These are phyloP conservation scores for Glaucomys volans DNA, from an alignment of 2,113 vertebrate species.

Conservation along the genomic window DNA sequence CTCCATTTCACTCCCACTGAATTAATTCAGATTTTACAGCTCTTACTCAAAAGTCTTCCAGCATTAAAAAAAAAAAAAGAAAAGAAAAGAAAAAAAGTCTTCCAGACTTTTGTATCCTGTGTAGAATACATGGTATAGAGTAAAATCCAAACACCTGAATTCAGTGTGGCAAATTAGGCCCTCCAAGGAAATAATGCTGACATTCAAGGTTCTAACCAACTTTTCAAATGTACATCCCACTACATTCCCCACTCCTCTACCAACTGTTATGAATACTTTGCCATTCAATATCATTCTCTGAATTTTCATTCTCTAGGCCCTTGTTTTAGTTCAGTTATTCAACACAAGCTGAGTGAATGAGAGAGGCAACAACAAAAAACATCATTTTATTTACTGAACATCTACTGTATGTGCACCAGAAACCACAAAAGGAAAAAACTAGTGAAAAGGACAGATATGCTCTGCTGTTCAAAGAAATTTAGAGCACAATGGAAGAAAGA, in stretches of 20 bases:
- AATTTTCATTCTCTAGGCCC: background rate
- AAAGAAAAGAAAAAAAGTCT: background rate
- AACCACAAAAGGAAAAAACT: constrained; percentile 15
- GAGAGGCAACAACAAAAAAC: background rate
- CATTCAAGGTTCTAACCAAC: background rate
- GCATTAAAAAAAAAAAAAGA: background rate
- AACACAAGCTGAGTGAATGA: background rate
- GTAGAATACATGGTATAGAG: background rate
- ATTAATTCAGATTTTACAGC: background rate
- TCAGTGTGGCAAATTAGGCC: background rate
- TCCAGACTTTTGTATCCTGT: background rate
- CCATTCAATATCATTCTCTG: background rate
- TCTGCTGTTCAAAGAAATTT: background rate
- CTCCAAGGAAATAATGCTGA: background rate
- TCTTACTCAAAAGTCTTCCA: background rate
- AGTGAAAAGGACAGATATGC: background rate
- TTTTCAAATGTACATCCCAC: background rate
- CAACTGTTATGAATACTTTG: background rate
- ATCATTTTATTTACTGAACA: background rate
- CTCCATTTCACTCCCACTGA: background rate
- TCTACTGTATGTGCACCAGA: background rate
- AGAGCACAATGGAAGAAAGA: background rate
- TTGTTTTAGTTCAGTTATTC: background rate
- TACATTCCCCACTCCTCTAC: background rate
- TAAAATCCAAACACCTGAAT: background rate